These are phyloP conservation scores for Mugil cephalus DNA, from an alignment of 2,113 vertebrate species.

Conservation along the genomic window DNA sequence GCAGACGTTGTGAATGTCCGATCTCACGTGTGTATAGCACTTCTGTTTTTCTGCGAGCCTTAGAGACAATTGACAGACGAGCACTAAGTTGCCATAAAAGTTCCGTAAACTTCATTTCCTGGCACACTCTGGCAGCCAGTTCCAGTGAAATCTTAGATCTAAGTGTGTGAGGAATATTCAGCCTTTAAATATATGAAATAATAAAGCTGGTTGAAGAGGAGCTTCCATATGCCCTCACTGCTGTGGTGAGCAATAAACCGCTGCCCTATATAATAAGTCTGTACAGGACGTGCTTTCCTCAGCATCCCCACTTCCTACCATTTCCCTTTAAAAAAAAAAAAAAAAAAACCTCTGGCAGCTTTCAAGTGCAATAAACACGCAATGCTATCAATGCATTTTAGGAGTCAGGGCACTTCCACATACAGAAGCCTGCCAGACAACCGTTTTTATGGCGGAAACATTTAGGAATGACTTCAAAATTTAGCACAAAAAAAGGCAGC, in stretches of 20 bases:
- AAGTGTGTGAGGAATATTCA: conserved; percentile 3
- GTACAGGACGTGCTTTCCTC: background rate
- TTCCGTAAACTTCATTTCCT: too few relatives aligned
- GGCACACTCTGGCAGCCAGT: too few relatives aligned
- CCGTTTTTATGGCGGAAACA: conserved; percentile 51
- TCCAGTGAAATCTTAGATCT: conserved; percentile 1
- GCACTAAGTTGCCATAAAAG: background rate
- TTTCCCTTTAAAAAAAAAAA: conserved; percentile 14
- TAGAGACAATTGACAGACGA: background rate
- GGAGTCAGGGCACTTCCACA: conserved; percentile 25
- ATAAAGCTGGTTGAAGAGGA: background rate
- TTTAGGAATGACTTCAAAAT: background rate
- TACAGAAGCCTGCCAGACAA: conserved; percentile 13
- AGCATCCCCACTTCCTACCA: background rate
- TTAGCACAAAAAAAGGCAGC: background rate
- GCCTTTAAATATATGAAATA: conserved; percentile 21
- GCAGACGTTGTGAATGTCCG: background rate
- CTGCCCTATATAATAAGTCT: background rate
- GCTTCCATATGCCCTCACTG: conserved; percentile 7
- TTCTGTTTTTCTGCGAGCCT: background rate
- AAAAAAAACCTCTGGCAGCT: background rate
- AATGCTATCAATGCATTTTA: conserved; percentile 20
- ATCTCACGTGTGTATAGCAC: too few relatives aligned
- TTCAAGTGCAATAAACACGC: conserved; percentile 10
- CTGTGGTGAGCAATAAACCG: conserved; percentile 27